Conservation (phyloP, 2,888 invertebrate species). For the Leptura quadrifasciata region DNA sequence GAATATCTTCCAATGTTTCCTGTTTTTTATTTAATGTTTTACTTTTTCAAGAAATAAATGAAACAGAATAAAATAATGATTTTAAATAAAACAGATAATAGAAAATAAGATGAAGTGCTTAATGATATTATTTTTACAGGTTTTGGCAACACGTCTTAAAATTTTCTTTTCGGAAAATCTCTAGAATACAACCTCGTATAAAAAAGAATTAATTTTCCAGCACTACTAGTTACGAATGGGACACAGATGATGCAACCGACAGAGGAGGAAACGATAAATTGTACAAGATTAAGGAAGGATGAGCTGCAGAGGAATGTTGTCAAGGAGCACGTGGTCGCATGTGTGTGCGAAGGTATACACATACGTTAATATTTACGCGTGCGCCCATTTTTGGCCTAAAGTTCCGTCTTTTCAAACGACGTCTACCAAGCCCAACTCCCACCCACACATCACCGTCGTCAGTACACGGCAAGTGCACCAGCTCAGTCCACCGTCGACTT, state of each 20-base stretch:
- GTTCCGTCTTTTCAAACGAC: constrained; percentile 32
- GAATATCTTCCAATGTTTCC: too few relatives aligned
- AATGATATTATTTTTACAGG: too few relatives aligned
- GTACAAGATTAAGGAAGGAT: constrained; percentile 11
- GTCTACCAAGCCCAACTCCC: constrained; percentile 31
- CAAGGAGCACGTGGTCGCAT: constrained; percentile 26
- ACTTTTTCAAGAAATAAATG: too few relatives aligned
- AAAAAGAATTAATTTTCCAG: not conserved
- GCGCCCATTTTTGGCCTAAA: constrained; percentile 30
- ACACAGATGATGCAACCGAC: not conserved
- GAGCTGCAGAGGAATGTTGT: constrained; percentile 9
- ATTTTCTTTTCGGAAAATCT: too few relatives aligned
- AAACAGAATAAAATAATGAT: too few relatives aligned
- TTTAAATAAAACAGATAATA: too few relatives aligned
- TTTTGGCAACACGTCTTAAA: too few relatives aligned
- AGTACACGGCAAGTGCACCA: constrained; percentile 15
- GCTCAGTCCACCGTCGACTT: constrained; percentile 38
- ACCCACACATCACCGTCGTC: constrained; percentile 40
- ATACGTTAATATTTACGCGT: constrained; percentile 18
- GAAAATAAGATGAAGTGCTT: too few relatives aligned
- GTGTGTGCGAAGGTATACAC: not conserved
- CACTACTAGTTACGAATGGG: not conserved
- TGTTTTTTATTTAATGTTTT: too few relatives aligned
- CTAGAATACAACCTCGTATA: too few relatives aligned
- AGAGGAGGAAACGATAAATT: constrained; percentile 1